A percentile compares a stretch with the other conserved stretches of the same genome.
Conservation (phyloP, 2,888 invertebrate genomes). For the Notodonta dromedarius region DNA sequence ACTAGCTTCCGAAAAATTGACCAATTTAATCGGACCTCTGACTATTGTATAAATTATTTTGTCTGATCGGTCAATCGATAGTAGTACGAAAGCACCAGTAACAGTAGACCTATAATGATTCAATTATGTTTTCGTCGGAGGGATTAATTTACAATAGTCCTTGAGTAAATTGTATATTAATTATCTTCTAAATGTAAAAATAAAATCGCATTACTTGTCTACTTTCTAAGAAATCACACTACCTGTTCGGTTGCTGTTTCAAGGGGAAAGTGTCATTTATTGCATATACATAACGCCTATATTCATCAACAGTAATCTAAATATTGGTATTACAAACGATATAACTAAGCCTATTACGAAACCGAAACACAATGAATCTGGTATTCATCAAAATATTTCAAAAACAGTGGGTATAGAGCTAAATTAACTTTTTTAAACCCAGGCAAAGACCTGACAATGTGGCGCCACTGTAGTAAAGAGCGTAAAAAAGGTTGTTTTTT, state of each 20-base stretch:
- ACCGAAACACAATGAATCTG: not conserved
- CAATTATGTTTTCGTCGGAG: not conserved
- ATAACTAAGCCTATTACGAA: not conserved
- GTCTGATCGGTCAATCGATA: constrained; percentile 15
- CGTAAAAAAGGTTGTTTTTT: constrained; percentile 49
- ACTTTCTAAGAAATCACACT: constrained; percentile 21
- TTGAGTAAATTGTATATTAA: constrained; percentile 19
- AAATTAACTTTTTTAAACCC: constrained; percentile 41
- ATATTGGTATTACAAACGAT: too few relatives aligned
- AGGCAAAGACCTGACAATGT: constrained; percentile 38
- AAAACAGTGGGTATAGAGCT: not conserved
- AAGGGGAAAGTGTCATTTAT: too few relatives aligned
- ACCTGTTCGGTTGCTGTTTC: too few relatives aligned
- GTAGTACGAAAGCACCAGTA: constrained; percentile 11
- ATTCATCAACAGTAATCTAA: too few relatives aligned
- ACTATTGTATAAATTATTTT: not conserved
- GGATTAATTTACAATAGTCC: constrained; percentile 11
- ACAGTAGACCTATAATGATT: not conserved
- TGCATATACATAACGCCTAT: too few relatives aligned
- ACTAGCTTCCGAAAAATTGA: not conserved
- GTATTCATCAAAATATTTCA: constrained; percentile 32
- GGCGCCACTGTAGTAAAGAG: constrained; percentile 67
- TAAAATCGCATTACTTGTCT: constrained; percentile 13
- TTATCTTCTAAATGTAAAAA: constrained; percentile 26
- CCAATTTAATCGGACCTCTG: not conserved